Evolutionary conservation across 2,797 vertebrate species (phyloP), one percentile per base, ranked within the genome.

Genomic region (Margarornis squamiger): DNA sequence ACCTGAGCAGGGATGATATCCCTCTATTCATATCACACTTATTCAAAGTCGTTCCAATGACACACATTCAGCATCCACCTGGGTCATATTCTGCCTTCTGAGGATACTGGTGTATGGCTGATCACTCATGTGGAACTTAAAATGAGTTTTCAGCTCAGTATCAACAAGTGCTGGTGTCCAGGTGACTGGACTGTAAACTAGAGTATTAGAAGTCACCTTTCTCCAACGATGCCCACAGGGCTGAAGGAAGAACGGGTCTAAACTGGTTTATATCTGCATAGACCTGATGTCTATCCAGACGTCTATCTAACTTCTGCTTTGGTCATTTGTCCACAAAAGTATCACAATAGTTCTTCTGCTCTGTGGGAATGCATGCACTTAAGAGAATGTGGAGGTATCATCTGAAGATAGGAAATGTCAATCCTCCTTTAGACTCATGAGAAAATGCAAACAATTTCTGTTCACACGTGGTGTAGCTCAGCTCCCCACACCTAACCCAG

Each of bases 31-130:
- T 8, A 63, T 12, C 14, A 17, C n/a, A 45, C 10, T 72, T 6
- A 0, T 58, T 58, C 54, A 54, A 85, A 68, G 36, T 68, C 59
- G 54, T 30, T 11, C 11, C 46, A 49, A 4, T 2, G 3, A 13
- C 43, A 36, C 5, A 26, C 7, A 67, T 36, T 11, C 36, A n/a
- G 32, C 24, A 39, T 9, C 12, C 10, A 21, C 0, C 0, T 22
- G 41, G 34, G 29, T 55, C 22, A 63, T 67, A 16, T 32, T 59
- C 48, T 77, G 52, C 17, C 23, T 24, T 88, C 85, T 57, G 59
- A 54, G 24, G 8, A 34, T 58, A 27, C 14, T 57, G 19, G 7
- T 12, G 8, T 34, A 46, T 16, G 34, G 34, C 38, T 52, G 51
- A 52, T 38, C 16, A 21, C 30, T 55, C 27, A 13, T 7, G 4